Conservation (phyloP, 2,797 vertebrate genomes). For the Echeneis naucrates region DNA sequence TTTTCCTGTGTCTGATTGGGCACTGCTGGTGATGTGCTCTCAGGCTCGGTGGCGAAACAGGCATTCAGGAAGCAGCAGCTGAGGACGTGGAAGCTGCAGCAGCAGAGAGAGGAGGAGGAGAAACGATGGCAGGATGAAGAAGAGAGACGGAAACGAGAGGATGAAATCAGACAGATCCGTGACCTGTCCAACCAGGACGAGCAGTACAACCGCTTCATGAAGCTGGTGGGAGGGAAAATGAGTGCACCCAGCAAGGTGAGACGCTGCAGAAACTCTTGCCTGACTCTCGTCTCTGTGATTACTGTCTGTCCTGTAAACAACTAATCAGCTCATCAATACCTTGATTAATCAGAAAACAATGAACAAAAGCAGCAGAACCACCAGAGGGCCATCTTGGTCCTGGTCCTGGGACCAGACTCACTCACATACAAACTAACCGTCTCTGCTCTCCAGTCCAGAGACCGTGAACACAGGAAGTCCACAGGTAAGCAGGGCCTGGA, state of each 20-base stretch:
- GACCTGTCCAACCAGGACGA: slow-evolving; percentile 98
- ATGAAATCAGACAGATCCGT: slow-evolving; percentile 95
- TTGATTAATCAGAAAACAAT: background rate
- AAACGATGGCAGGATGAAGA: slow-evolving; percentile 90
- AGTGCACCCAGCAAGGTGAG: slow-evolving; percentile 88
- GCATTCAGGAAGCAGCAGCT: slow-evolving; percentile 91
- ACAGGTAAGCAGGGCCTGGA: slow-evolving; percentile 89
- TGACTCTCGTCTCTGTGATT: too few species aligned
- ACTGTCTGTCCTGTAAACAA: too few species aligned
- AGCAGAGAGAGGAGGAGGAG: slow-evolving; percentile 88
- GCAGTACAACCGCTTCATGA: slow-evolving; percentile 99
- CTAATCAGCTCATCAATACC: background rate
- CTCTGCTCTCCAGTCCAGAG: slow-evolving; percentile 86
- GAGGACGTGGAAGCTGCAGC: slow-evolving; percentile 91
- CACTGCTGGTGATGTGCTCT: too few species aligned
- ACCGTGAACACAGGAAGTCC: slow-evolving; percentile 90
- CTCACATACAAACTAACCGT: background rate
- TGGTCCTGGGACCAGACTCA: too few species aligned
- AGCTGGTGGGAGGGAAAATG: slow-evolving; percentile 93
- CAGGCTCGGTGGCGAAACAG: slow-evolving; percentile 87
- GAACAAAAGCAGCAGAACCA: too few species aligned
- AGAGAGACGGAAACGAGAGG: slow-evolving; percentile 93
- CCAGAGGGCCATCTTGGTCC: too few species aligned
- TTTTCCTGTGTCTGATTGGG: too few species aligned
- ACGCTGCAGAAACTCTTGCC: background rate